Conservation (phyloP, 2,797 vertebrate genomes). For the Iguana delicatissima region DNA sequence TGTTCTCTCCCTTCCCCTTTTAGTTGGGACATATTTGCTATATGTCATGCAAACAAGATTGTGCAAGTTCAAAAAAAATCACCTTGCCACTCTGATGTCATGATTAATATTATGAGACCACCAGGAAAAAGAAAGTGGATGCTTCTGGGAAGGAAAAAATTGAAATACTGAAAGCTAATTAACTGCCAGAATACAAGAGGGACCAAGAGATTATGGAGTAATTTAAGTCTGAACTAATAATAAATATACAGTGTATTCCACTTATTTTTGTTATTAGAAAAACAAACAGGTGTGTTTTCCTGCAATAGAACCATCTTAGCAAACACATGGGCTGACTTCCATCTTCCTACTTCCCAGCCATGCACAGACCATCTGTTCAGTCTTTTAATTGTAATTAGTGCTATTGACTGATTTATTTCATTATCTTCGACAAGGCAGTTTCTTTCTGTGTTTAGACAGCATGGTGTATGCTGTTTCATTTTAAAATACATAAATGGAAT, state of each 20-base stretch:
- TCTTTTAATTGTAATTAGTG: conserved; percentile 80
- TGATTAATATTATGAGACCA: conserved; percentile 56
- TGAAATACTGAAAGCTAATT: conserved; percentile 63
- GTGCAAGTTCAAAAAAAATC: conserved; percentile 63
- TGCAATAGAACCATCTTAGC: conserved; percentile 61
- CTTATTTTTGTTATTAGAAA: conserved; percentile 69
- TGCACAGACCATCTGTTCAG: conserved; percentile 82
- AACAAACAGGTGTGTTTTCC: conserved; percentile 81
- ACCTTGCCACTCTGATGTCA: conserved; percentile 63
- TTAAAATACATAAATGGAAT: conserved; percentile 59
- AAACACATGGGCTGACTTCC: conserved; percentile 73
- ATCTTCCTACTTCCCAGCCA: conserved; percentile 73
- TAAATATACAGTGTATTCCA: conserved; percentile 68
- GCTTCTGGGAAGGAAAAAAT: conserved; percentile 15
- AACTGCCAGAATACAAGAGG: conserved; percentile 56
- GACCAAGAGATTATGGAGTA: conserved; percentile 51
- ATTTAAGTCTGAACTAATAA: conserved; percentile 61
- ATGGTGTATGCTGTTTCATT: conserved; percentile 15
- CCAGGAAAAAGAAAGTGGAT: conserved; percentile 22
- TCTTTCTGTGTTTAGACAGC: conserved; percentile 35
- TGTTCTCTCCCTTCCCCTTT: conserved; percentile 44
- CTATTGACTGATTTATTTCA: conserved; percentile 77
- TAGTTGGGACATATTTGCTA: conserved; percentile 39
- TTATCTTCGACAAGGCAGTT: conserved; percentile 65
- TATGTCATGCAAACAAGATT: conserved; percentile 59